A percentile compares a stretch with the other conserved stretches of the same genome.
phyloP scores from a whole-genome alignment of 1,140 invertebrate species.

The Diuraphis noxia region DNA sequence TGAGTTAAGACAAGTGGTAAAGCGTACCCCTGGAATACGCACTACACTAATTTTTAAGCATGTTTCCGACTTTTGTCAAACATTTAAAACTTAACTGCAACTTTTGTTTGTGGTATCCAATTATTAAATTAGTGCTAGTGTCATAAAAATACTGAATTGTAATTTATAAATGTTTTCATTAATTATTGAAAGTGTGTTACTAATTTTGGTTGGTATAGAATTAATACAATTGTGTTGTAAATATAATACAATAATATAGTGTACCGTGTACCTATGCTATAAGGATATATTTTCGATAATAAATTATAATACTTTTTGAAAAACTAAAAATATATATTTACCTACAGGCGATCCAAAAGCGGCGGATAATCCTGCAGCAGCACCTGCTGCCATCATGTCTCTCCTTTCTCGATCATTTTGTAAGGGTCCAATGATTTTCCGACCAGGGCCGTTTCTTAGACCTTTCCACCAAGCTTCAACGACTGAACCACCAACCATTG shows the following conservation, averaged over 20 bases:
- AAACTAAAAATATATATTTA: conserved; percentile 59
- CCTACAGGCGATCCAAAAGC: conserved; percentile 75
- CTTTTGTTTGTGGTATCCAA: no score
- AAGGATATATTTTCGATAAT: background rate
- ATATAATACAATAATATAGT: background rate
- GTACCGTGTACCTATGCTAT: no score
- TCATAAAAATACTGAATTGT: background rate
- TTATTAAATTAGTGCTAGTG: no score
- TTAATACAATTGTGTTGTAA: background rate
- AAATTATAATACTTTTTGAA: background rate
- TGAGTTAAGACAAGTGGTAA: background rate
- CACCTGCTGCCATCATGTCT: conserved; percentile 85
- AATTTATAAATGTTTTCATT: background rate
- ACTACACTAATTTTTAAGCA: background rate
- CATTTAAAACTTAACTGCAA: background rate
- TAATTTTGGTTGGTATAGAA: background rate
- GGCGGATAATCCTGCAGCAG: conserved; percentile 55
- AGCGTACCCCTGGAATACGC: background rate
- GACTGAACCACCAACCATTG: conserved; percentile 82
- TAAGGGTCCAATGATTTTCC: conserved; percentile 88
- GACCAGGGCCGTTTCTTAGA: conserved; percentile 79
- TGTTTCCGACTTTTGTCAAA: background rate
- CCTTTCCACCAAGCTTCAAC: conserved; percentile 52
- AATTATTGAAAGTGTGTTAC: background rate
- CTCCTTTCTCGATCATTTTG: conserved; percentile 96